Evolutionary conservation across 1,140 invertebrate species (phyloP), one percentile per base, ranked within the genome.

Genomic region (Drosophila nasuta): DNA sequence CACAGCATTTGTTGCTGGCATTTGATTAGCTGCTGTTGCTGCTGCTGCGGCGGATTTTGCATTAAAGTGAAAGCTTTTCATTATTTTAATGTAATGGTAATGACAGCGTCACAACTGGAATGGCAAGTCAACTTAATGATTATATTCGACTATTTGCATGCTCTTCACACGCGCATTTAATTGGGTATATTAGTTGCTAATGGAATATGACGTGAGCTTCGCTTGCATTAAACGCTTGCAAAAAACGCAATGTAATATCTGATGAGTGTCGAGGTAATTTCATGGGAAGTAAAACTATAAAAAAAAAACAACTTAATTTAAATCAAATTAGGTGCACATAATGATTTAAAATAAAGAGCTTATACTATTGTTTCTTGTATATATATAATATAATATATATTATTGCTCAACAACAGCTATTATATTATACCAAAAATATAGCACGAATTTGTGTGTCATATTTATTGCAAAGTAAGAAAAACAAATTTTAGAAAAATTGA

Each of bases 61-160:
- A 68, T 74, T 60, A 62, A 68, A 68, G 65, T 68, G 65, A 74
- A 74, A 74, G 71, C 71, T 74, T 74, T 74, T 74, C 71, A 74
- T 74, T 74, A 74, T 62, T 68, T 62, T 74, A 74, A 74, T 74
- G 71, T 62, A 74, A 60, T 57, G 30, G 35, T 74, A 74, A 68
- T 74, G 71, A 68, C 48, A 28, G 43, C 51, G 13, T 35, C 38
- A 46, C 68, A 30, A 25, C 57, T 33, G 30, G 57, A 48, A 20
- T 52, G 33, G 33, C 60, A 35, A 35, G 60, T 15, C 51, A 41
- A 45, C 63, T 71, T 56, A 57, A 63, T 71, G 30, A 56, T 48
- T 64, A 56, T 30, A 17, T 56, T 54, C 20, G 41, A 57, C 52
- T 35, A 57, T 57, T 20, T 48, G 38, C 35, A 65, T 65, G 48